phyloP scores from a whole-genome alignment of 2,888 invertebrate genomes.

The Noctuana brunneofusca region DNA sequence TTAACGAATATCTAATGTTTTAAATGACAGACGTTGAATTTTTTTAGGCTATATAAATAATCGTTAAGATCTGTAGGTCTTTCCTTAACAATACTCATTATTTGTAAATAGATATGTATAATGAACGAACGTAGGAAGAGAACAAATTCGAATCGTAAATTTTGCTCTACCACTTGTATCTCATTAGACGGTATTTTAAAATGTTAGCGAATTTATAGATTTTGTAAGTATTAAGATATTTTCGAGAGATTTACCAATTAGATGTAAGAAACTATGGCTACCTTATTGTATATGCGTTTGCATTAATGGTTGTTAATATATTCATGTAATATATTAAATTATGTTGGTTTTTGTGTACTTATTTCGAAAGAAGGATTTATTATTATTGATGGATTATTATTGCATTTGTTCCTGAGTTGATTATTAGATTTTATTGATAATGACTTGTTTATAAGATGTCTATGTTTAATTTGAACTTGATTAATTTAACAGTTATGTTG shows the following conservation, averaged over 20 bases:
- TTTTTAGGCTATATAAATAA: slow-evolving; percentile 19
- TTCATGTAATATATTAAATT: slow-evolving; percentile 75
- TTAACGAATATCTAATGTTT: not conserved
- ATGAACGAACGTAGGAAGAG: slow-evolving; percentile 54
- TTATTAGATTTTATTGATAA: slow-evolving; percentile 79
- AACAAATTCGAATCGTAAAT: slow-evolving; percentile 69
- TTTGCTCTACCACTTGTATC: slow-evolving; percentile 79
- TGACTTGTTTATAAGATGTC: slow-evolving; percentile 68
- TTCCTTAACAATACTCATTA: slow-evolving; percentile 76
- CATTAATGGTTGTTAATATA: slow-evolving; percentile 79
- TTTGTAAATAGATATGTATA: slow-evolving; percentile 67
- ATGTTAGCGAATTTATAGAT: slow-evolving; percentile 81
- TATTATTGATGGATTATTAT: slow-evolving; percentile 79
- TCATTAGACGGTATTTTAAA: slow-evolving; percentile 81
- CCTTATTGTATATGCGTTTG: slow-evolving; percentile 72
- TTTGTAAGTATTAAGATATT: slow-evolving; percentile 69
- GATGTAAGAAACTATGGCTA: slow-evolving; percentile 76
- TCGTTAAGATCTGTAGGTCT: slow-evolving; percentile 34
- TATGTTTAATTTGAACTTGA: slow-evolving; percentile 69
- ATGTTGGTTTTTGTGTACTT: slow-evolving; percentile 71
- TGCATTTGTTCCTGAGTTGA: slow-evolving; percentile 83
- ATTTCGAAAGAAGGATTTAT: slow-evolving; percentile 65
- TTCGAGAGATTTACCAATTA: slow-evolving; percentile 81
- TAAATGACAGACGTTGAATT: slow-evolving; percentile 3
- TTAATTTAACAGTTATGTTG: slow-evolving; percentile 69